phyloP scores from a whole-genome alignment of 2,888 invertebrate species.

The Agrilus biguttatus region DNA sequence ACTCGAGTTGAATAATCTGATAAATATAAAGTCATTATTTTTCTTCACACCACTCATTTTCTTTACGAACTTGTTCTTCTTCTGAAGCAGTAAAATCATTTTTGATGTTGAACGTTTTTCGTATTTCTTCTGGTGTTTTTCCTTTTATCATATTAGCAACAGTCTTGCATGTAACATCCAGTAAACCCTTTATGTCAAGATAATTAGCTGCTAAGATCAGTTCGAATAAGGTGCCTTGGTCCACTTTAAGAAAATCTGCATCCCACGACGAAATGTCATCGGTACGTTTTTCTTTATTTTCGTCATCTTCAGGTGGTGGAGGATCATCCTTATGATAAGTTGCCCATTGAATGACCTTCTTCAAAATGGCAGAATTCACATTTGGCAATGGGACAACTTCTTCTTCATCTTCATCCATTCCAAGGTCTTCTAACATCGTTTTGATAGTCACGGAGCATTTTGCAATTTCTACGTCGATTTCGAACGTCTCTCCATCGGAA shows the following conservation, averaged over 20 bases:
- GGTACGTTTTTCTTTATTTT: conserved; percentile 94
- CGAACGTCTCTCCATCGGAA: conserved; percentile 89
- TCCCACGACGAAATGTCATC: conserved; percentile 99
- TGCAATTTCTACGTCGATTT: conserved; percentile 92
- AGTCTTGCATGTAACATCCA: conserved; percentile 97
- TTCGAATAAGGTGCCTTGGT: conserved; percentile 93
- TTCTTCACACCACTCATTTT: conserved; percentile 90
- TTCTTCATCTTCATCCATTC: conserved; percentile 85
- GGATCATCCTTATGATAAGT: conserved; percentile 93
- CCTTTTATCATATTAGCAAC: conserved; percentile 98
- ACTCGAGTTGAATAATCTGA: background rate
- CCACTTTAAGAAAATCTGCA: conserved; percentile 96
- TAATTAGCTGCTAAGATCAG: conserved; percentile 95
- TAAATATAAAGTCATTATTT: conserved; percentile 37
- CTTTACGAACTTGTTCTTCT: conserved; percentile 95
- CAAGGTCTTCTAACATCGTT: conserved; percentile 92
- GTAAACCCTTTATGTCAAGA: conserved; percentile 84
- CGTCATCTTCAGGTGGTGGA: conserved; percentile 90
- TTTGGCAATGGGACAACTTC: conserved; percentile 94
- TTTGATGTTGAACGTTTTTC: conserved; percentile 93
- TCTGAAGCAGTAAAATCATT: conserved; percentile 93
- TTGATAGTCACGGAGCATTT: conserved; percentile 97
- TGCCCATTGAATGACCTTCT: conserved; percentile 88
- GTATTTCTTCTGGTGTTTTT: conserved; percentile 93
- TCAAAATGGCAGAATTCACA: conserved; percentile 91